Evolutionary conservation across 2,797 vertebrate species (phyloP), one percentile per base, ranked within the genome.

Genomic region (Sebastiscus tertius): DNA sequence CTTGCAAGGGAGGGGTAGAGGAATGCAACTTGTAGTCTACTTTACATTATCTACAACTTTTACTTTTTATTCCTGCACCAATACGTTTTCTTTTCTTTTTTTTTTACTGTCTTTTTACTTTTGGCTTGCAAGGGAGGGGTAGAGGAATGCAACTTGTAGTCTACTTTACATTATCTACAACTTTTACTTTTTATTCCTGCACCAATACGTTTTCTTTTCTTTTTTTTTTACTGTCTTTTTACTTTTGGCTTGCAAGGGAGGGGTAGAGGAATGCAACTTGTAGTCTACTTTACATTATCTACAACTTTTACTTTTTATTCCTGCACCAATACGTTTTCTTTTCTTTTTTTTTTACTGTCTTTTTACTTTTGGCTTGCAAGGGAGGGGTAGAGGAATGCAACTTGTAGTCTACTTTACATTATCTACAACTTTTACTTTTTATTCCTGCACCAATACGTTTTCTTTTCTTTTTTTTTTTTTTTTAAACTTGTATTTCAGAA

Each of bases 131-230:
- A 42, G 20, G 75, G 68, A 52, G 31, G 61, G 62, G 68, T 49
- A 9, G 62, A 61, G 74, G 72, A 84, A 80, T 85, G 79, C 79
- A 86, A 85, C 71, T 74, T 85, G 82, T 85, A 83, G 34, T 78
- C 79, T 68, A 49, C 81, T 85, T 77, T 83, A 24, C 75, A 85
- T 91, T 88, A 91, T 81, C 81, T 63, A 72, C 75, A 84, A 81
- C 65, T 78, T 62, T 0, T 46, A 67, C 42, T 77, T 82, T 81
- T 73, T 49, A 60, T 66, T 81, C 64, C 61, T 59, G 36, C 33
- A 5, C 42, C 34, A 6, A 34, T n/a, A 33, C 26, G 4, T 29
- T 60, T 60, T 60, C 26, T 59, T 31, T 14, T 55, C 24, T 24
- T 24, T 24, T 24, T 55, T n/a, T n/a, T n/a, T n/a, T n/a, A n/a